These are phyloP conservation scores for Cheilosia grossa DNA, from an alignment of 2,888 invertebrate genomes.

Conservation along the genomic window DNA sequence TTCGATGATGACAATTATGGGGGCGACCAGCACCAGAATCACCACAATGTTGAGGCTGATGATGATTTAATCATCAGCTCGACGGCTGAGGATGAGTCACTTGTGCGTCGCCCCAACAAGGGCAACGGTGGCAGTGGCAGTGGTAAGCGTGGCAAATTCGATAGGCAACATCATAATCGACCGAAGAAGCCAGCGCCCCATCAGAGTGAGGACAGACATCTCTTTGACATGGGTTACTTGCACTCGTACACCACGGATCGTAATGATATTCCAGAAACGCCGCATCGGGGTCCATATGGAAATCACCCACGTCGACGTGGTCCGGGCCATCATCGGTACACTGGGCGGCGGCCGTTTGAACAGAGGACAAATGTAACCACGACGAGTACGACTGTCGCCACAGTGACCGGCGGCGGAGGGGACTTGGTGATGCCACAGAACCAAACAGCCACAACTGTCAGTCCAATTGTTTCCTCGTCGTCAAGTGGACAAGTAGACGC, in stretches of 20 bases:
- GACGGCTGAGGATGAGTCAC: slow-evolving; percentile 62
- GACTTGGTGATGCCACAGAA: slow-evolving; percentile 21
- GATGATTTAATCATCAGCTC: slow-evolving; percentile 69
- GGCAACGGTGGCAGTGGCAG: slow-evolving; percentile 64
- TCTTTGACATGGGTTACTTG: slow-evolving; percentile 80
- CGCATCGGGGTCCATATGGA: slow-evolving; percentile 38
- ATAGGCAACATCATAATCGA: slow-evolving; percentile 51
- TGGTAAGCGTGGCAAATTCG: slow-evolving; percentile 59
- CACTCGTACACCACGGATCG: slow-evolving; percentile 75
- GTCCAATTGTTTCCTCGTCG: slow-evolving; percentile 43
- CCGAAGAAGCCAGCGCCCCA: slow-evolving; percentile 28
- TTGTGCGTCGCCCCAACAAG: slow-evolving; percentile 51
- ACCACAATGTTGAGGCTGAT: slow-evolving; percentile 40
- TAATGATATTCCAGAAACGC: slow-evolving; percentile 76
- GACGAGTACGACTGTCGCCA: slow-evolving; percentile 35
- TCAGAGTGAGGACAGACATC: slow-evolving; percentile 75
- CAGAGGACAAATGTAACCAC: slow-evolving; percentile 56
- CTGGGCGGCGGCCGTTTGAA: slow-evolving; percentile 56
- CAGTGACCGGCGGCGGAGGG: slow-evolving; percentile 8
- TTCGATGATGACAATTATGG: slow-evolving; percentile 48
- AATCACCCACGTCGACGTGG: slow-evolving; percentile 57
- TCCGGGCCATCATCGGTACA: slow-evolving; percentile 58
- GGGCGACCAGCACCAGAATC: slow-evolving; percentile 27
- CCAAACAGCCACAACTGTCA: slow-evolving; percentile 36
- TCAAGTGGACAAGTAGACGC: slow-evolving; percentile 39